These are phyloP conservation scores for Haplochromis burtoni DNA, from an alignment of 2,113 vertebrate species.

Conservation along the genomic window DNA sequence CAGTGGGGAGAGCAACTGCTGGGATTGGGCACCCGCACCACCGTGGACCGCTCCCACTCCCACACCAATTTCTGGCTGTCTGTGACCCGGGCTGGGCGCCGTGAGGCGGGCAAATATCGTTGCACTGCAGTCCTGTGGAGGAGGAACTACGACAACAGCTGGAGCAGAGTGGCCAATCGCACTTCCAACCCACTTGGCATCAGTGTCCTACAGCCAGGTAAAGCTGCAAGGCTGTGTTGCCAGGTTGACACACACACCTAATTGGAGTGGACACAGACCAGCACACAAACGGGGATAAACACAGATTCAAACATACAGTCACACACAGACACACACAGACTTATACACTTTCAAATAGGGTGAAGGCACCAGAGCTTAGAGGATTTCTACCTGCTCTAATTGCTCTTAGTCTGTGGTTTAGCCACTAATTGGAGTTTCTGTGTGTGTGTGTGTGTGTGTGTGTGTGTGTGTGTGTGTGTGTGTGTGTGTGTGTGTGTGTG, in stretches of 20 bases:
- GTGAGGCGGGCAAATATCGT: slow-evolving; percentile 91
- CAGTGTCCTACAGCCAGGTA: slow-evolving; percentile 88
- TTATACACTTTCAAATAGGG: neutral
- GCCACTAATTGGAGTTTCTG: slow-evolving; percentile 48
- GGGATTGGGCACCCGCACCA: slow-evolving; percentile 84
- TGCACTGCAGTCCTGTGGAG: slow-evolving; percentile 89
- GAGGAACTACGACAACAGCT: slow-evolving; percentile 85
- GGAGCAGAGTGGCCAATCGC: slow-evolving; percentile 84
- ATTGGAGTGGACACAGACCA: slow-evolving; percentile 14
- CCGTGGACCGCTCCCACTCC: slow-evolving; percentile 85
- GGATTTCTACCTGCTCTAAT: slow-evolving; percentile 53
- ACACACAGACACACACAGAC: neutral
- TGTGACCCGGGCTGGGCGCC: slow-evolving; percentile 86
- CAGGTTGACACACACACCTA: slow-evolving; percentile 18
- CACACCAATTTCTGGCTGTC: slow-evolving; percentile 91
- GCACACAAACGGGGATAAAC: slow-evolving; percentile 10
- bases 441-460: neutral
- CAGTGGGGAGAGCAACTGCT: slow-evolving; percentile 84
- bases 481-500: neutral
- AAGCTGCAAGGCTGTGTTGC: neutral
- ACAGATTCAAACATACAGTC: neutral
- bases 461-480: neutral
- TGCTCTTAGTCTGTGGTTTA: slow-evolving; percentile 56
- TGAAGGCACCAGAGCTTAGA: slow-evolving; percentile 29
- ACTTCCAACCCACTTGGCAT: slow-evolving; percentile 94